Evolutionary conservation across 1,140 invertebrate genomes (phyloP).

Genomic region (Papilio polytes): DNA sequence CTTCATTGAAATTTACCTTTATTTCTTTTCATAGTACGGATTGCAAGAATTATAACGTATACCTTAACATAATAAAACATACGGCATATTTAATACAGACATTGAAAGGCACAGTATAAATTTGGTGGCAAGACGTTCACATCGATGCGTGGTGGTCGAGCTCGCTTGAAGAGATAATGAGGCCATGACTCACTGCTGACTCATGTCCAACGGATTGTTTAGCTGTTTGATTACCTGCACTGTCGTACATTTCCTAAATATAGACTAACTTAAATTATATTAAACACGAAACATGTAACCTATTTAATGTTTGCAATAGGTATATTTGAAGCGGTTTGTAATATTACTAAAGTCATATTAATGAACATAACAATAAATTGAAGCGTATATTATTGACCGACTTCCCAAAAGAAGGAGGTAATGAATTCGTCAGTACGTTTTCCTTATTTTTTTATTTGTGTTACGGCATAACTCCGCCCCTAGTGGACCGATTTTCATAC

Average conservation of each 20-base stretch:
- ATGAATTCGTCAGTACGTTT: too few relatives aligned
- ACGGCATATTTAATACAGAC: not conserved
- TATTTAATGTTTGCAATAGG: not conserved
- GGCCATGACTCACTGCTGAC: constrained; percentile 36
- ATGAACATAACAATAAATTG: too few relatives aligned
- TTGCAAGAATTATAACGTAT: not conserved
- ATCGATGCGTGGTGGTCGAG: constrained; percentile 13
- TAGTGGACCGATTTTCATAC: too few relatives aligned
- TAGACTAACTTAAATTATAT: constrained; percentile 10
- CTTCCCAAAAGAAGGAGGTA: too few relatives aligned
- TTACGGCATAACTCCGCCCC: too few relatives aligned
- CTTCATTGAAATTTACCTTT: too few relatives aligned
- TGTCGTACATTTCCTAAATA: constrained; percentile 21
- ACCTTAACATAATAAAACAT: not conserved
- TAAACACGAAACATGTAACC: not conserved
- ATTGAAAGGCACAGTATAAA: not conserved
- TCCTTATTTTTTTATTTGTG: too few relatives aligned
- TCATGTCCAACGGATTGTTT: constrained; percentile 38
- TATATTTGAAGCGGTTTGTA: not conserved
- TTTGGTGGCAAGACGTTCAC: constrained; percentile 19
- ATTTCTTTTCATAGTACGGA: too few relatives aligned
- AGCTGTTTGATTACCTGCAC: constrained; percentile 30
- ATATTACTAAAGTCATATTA: not conserved
- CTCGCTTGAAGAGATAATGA: constrained; percentile 37
- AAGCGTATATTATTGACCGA: too few relatives aligned